Base-by-base conservation (phyloP, 2,797 vertebrate species). In the Syngnathus acus region DNA sequence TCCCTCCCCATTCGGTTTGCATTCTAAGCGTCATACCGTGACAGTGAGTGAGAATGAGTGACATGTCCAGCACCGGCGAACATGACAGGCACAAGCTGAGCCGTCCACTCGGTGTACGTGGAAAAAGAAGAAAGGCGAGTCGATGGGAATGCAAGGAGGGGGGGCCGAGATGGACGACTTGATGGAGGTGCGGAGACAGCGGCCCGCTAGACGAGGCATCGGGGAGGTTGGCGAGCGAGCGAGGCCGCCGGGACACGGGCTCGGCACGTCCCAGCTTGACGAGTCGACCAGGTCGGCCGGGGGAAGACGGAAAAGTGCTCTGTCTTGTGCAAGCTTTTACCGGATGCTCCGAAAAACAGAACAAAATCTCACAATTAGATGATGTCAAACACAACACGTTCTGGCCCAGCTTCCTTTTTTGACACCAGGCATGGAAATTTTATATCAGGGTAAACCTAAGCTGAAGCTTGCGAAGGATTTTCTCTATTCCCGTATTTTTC, bases 121-220 rank as follows among this genome's bases (percentile, higher is more conserved):
- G 76, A 64, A 69, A 76, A 84, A 78, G 72, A 82, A 88, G 84
- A 87, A 80, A 82, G 82, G 86, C 79, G 69, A 80, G 78, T 77
- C 84, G 89, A 87, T 77, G 81, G 72, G 72, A 79, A 81, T 78
- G 89, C 84, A 72, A 84, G 78, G 86, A 23, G 81, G 82, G 77
- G 84, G 86, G 83, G 89, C 81, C 83, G 91, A 89, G 89, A 92
- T 85, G 81, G 89, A 92, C 91, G 84, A 85, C 88, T 90, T 88
- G 87, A 89, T 89, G 87, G 84, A 88, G 84, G 79, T 76, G 67
- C 80, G 78, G 82, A 90, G 89, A 88, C 89, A 87, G 85, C 86
- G 82, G 87, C 84, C 77, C 83, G 83, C 71, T 82, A 89, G 84
- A 89, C 78, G 80, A 89, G 86, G 83, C 90, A 84, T 87, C 79